phyloP scores from a whole-genome alignment of 1,140 invertebrate genomes.

The Apis florea region DNA sequence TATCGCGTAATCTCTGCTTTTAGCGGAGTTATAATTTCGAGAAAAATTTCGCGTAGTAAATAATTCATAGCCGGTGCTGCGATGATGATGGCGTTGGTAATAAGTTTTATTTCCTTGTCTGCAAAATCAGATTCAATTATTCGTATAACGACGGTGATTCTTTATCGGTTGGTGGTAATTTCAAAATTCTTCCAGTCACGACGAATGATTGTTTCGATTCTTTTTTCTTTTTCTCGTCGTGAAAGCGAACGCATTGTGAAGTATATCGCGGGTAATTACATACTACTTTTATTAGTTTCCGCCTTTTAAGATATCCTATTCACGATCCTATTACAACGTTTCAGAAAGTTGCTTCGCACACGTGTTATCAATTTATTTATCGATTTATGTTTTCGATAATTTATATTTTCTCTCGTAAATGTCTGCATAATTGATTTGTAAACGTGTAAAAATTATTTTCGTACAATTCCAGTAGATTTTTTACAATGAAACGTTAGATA shows the following conservation, averaged over 20 bases:
- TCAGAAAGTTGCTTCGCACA: neutral
- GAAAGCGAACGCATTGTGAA: constrained; percentile 8
- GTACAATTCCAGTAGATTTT: neutral
- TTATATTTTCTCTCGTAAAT: too few species aligned
- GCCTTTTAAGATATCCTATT: neutral
- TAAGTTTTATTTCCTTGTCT: constrained; percentile 6
- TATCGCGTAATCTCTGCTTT: too few species aligned
- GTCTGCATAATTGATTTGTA: neutral
- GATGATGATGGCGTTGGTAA: neutral
- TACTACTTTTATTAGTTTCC: neutral
- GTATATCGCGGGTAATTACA: constrained; percentile 12
- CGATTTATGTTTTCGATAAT: too few species aligned
- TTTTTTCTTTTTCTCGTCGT: neutral
- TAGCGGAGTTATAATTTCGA: neutral
- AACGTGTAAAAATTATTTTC: neutral
- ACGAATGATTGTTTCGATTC: neutral
- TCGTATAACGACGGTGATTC: constrained; percentile 28
- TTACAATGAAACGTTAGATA: too few species aligned
- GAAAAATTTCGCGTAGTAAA: neutral
- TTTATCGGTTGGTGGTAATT: constrained; percentile 19
- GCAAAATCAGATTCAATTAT: constrained; percentile 37
- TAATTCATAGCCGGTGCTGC: neutral
- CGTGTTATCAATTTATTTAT: neutral
- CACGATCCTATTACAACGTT: neutral
- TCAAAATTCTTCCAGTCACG: constrained; percentile 17